Evolutionary conservation across 2,113 vertebrate genomes (phyloP).

Genomic region (Leucopsar rothschildi): DNA sequence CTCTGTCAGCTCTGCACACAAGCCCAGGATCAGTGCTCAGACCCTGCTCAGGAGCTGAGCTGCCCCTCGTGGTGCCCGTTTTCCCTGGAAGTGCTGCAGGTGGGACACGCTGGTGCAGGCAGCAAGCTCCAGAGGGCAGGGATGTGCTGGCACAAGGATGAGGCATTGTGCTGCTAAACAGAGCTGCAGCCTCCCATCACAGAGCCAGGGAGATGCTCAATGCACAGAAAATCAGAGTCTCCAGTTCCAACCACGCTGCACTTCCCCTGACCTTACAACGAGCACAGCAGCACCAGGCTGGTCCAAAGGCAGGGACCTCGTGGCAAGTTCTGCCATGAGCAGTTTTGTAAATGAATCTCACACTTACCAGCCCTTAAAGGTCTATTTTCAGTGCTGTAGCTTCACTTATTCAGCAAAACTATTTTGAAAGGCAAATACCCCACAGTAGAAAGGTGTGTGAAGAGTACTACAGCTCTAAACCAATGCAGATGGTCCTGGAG

Average conservation of each 20-base stretch:
- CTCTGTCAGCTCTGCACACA: background rate
- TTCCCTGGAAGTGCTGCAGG: background rate
- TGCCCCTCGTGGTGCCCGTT: background rate
- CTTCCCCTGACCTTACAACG: background rate
- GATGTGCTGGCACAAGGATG: background rate
- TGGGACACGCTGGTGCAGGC: background rate
- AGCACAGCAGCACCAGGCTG: background rate
- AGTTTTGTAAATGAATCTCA: background rate
- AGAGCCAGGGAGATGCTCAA: background rate
- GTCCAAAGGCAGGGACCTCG: background rate
- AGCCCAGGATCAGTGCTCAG: background rate
- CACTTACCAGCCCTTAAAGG: background rate
- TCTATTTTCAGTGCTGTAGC: background rate
- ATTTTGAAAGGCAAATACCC: background rate
- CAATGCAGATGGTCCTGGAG: background rate
- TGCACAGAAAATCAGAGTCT: background rate
- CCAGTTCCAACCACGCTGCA: background rate
- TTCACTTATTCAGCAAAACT: background rate
- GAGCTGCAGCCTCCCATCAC: background rate
- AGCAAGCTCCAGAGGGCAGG: background rate
- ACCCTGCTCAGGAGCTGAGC: background rate
- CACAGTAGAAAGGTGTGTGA: background rate
- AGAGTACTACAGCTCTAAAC: background rate
- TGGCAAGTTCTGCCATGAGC: background rate
- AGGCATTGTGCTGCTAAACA: background rate